Evolutionary conservation across 2,113 vertebrate species (phyloP), one percentile per base, ranked within the genome.

Genomic region (Callorhinus ursinus): DNA sequence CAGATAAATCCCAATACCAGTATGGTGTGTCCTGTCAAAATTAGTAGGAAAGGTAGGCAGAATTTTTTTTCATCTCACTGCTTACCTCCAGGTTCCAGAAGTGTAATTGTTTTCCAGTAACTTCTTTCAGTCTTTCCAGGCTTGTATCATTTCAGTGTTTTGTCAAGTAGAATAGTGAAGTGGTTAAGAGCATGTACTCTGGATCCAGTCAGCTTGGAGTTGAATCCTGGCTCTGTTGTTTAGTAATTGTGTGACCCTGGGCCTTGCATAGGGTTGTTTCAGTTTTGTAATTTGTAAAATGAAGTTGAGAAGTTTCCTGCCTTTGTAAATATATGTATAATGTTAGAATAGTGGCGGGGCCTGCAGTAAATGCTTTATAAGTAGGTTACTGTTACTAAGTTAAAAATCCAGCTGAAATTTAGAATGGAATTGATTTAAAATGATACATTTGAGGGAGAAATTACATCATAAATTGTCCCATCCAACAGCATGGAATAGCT

Each of bases 231-330:
- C 21, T 80, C 0, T 96, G 18, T 55, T 69, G 26, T 57, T 57
- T 49, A 59, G 26, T 97, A 67, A 76, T 55, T 86, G 2, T 76
- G 28, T 85, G 82, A 81, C 16, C 21, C 24, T 82, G 11, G 10
- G 12, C 5, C 79, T 71, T 33, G 55, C 19, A 77, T 49, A 49
- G 61, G 5, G 18, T 14, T 95, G 22, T 57, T 28, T 95, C 19
- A 74, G 21, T 92, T 92, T 92, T 92, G 16, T 67, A 80, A 83
- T 94, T 92, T 84, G 79, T 67, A 39, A 97, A 95, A 36, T 88
- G 13, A 49, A n/a, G 13, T 63, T 85, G 71, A 59, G 51, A 84
- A 87, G 11, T 76, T 93, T 93, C 7, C 46, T 85, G 15, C 12
- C 22, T 19, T 85, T 79, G 18, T 72, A 53, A 76, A 49, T 63